phyloP scores from a whole-genome alignment of 2,113 vertebrate species.

The Marmota monax region DNA sequence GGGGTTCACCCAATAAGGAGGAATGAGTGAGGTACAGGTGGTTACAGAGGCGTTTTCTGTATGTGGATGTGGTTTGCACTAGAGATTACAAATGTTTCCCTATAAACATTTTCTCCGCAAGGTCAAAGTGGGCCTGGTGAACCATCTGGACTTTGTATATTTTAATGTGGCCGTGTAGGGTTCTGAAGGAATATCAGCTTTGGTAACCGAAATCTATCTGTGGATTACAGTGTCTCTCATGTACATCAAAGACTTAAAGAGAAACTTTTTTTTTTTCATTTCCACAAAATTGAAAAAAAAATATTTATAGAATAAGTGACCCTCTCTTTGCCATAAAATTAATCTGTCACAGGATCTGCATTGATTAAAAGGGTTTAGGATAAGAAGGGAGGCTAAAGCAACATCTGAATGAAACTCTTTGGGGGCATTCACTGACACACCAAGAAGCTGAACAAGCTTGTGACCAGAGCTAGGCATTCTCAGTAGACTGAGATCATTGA shows the following conservation, averaged over 20 bases:
- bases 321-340: neutral
- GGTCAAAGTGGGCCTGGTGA: neutral
- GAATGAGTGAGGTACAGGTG: neutral
- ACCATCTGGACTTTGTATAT: neutral
- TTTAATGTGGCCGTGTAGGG: neutral
- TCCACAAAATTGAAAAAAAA: neutral
- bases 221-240: neutral
- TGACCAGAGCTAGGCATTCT: neutral
- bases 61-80: neutral
- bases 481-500: neutral
- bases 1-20: neutral
- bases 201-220: neutral
- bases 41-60: neutral
- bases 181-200: neutral
- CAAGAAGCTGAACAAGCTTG: neutral
- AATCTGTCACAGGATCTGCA: neutral
- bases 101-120: neutral
- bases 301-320: neutral
- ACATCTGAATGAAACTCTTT: neutral
- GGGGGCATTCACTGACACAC: neutral
- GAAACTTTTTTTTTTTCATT: slow-evolving; percentile 22
- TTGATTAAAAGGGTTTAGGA: neutral
- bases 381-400: neutral
- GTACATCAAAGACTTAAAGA: neutral
- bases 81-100: neutral